A percentile compares a stretch with the other conserved stretches of the same genome.
Conservation (phyloP, 1,140 invertebrate species). For the Archivesica marissinica region DNA sequence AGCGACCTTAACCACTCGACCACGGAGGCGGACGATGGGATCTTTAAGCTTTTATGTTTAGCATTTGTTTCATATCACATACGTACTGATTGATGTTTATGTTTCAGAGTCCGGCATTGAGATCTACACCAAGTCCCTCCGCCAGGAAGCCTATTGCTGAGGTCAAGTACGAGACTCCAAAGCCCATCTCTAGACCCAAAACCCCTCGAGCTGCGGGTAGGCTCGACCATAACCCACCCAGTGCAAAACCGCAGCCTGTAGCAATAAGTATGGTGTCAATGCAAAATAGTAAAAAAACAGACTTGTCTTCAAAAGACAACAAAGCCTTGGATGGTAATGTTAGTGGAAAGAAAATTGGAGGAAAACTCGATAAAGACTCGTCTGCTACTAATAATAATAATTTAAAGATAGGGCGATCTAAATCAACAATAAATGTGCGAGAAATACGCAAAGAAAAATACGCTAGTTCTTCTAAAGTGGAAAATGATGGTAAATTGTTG, state of each 20-base stretch:
- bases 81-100: too few relatives aligned
- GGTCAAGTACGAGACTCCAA: conserved; percentile 31
- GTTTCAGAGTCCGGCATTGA: conserved; percentile 39
- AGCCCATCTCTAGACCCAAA: conserved; percentile 17
- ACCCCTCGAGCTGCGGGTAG: not conserved
- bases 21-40: too few relatives aligned
- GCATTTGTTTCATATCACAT: too few relatives aligned
- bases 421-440: conserved; percentile 12
- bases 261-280: conserved; percentile 54
- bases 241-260: not conserved
- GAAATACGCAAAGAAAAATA: conserved; percentile 40
- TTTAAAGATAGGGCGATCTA: conserved; percentile 49
- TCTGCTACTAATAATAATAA: conserved; percentile 3
- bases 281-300: conserved; percentile 51
- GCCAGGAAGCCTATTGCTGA: conserved; percentile 33
- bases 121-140: not conserved
- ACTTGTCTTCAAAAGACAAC: not conserved
- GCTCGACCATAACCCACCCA: not conserved
- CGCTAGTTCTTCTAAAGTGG: not conserved
- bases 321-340: conserved; percentile 3
- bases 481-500: conserved; percentile 4
- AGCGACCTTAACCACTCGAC: too few relatives aligned
- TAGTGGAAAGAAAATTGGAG: conserved; percentile 20
- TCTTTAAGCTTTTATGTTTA: too few relatives aligned
- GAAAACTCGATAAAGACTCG: conserved; percentile 39